These are phyloP conservation scores for Tromatobia lineatoria DNA, from an alignment of 2,888 invertebrate genomes.

Conservation along the genomic window DNA sequence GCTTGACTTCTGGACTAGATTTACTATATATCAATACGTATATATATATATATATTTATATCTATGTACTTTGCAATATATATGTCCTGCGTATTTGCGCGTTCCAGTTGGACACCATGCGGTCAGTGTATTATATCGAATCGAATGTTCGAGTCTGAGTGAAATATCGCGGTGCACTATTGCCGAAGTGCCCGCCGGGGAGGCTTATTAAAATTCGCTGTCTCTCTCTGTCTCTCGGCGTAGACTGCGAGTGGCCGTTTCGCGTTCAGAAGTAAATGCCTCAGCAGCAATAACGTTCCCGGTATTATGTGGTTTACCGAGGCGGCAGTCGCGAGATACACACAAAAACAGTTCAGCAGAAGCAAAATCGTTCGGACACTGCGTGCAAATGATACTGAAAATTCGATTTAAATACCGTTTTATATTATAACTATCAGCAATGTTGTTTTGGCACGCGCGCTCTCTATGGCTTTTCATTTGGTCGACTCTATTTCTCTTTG, in stretches of 20 bases:
- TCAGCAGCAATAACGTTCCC: constrained; percentile 55
- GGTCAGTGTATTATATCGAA: constrained; percentile 31
- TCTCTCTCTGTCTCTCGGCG: constrained; percentile 45
- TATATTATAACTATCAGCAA: background rate
- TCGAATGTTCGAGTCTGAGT: constrained; percentile 46
- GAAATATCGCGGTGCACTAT: constrained; percentile 60
- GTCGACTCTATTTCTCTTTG: background rate
- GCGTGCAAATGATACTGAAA: constrained; percentile 57
- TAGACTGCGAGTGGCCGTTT: constrained; percentile 13
- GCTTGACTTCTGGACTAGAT: constrained; percentile 11
- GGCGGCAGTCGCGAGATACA: constrained; percentile 2
- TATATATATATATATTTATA: constrained; percentile 4
- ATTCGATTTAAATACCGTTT: constrained; percentile 32
- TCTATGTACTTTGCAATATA: constrained; percentile 7
- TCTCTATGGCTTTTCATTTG: background rate
- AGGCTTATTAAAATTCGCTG: constrained; percentile 61
- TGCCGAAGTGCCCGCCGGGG: constrained; percentile 57
- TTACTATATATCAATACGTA: constrained; percentile 16
- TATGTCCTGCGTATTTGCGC: background rate
- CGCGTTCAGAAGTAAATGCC: constrained; percentile 50
- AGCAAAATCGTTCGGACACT: constrained; percentile 28
- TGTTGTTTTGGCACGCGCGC: background rate
- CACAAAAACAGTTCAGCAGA: constrained; percentile 34
- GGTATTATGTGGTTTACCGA: constrained; percentile 62
- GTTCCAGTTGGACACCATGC: constrained; percentile 14